phyloP scores from a whole-genome alignment of 2,797 vertebrate genomes.

The Craterocephalus amniculus region DNA sequence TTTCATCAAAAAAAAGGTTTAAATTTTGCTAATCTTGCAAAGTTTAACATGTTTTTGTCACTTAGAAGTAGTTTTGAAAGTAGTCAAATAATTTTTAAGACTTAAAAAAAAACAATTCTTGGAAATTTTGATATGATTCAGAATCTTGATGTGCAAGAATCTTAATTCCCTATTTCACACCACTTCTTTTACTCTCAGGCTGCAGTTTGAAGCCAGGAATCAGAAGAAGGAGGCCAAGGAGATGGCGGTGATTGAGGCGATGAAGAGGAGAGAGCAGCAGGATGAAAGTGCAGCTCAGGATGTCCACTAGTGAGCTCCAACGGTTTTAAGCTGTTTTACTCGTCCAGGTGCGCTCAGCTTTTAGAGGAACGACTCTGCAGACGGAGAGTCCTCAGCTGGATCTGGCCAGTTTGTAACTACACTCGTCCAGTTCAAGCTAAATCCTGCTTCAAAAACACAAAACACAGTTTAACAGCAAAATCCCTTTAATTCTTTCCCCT shows the following conservation, averaged over 20 bases:
- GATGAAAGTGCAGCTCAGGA: constrained; percentile 42
- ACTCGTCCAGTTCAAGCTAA: constrained; percentile 7
- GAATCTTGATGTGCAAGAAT: too few species aligned
- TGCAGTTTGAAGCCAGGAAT: constrained; percentile 95
- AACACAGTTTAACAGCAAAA: constrained; percentile 7
- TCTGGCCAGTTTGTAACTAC: constrained; percentile 5
- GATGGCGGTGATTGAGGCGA: constrained; percentile 90
- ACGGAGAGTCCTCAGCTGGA: constrained; percentile 9
- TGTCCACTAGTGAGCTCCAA: constrained; percentile 30
- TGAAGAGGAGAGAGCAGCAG: constrained; percentile 80
- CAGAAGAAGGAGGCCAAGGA: constrained; percentile 98
- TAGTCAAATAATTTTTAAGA: too few species aligned
- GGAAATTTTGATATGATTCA: too few species aligned
- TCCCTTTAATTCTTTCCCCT: constrained; percentile 21
- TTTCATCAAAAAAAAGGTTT: too few species aligned
- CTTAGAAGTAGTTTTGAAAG: too few species aligned
- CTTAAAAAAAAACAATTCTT: too few species aligned
- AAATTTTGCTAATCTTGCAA: too few species aligned
- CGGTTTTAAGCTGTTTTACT: constrained; percentile 13
- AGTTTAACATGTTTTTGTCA: too few species aligned
- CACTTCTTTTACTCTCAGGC: constrained; percentile 72
- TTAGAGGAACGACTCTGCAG: constrained; percentile 20
- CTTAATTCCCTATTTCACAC: too few species aligned
- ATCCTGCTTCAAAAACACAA: constrained; percentile 20
- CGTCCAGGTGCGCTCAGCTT: constrained; percentile 39